Base-by-base conservation (phyloP, 1,140 invertebrate genomes). In the Drosophila funebris region DNA sequence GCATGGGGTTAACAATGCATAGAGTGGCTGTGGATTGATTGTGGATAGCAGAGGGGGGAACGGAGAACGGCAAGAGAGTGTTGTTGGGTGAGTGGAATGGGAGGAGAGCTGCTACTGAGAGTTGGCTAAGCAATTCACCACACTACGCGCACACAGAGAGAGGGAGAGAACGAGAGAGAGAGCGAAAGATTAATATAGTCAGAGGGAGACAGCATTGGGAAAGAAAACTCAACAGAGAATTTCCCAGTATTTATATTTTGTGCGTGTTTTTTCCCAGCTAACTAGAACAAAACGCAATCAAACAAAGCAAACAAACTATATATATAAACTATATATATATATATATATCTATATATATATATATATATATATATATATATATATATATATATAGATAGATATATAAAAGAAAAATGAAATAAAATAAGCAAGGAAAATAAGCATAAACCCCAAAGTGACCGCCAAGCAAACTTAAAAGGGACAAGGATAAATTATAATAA, bases 401-500 rank as follows among this genome's bases (percentile, higher is more conserved):
- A 63, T 64, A 33, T 14, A 14, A 53, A 60, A 33, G 53, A 57
- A 24, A 63, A 57, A 22, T 43, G 29, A 53, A 54, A 73, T 33
- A 33, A 44, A 31, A 29, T n/a, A n/a, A n/a, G n/a, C n/a, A n/a
- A 33, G 53, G 60, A 14, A 37, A 50, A 31, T 48, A 52, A 53
- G 4, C 20, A 50, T 48, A 48, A 53, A 33, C 20, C 37, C 48
- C 48, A 43, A 43, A 44, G 50, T 50, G 62, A 64, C 53, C 73
- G 58, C 67, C 50, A 72, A 66, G 74, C 16, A 18, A 61, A 20
- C 43, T 62, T 48, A 84, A 67, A 61, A 77, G 66, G 81, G 73
- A 73, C 76, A 84, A 85, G 81, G 81, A 80, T 85, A 61, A 77
- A 77, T 74, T 80, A 71, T 70, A 77, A 84, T 64, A 77, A 73